Conservation (phyloP, 2,888 invertebrate genomes). For the Meloe dianella region DNA sequence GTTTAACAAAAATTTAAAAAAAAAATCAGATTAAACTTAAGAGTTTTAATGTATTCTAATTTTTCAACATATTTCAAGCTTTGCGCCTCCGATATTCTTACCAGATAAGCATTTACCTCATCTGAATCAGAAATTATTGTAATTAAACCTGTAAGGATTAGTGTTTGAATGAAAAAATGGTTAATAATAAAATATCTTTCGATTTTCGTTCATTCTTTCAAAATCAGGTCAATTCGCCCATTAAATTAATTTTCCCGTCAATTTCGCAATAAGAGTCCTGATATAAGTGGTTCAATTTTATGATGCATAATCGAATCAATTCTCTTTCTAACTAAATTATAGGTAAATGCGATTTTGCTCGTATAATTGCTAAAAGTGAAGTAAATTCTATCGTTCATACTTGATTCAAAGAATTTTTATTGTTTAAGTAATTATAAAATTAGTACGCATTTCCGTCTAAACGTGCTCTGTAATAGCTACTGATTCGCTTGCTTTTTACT, state of each 20-base stretch:
- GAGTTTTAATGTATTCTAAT: slow-evolving; percentile 1
- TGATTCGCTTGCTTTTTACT: slow-evolving; percentile 32
- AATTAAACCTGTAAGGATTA: background rate
- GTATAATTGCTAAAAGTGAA: slow-evolving; percentile 11
- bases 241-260: slow-evolving; percentile 14
- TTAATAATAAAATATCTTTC: background rate
- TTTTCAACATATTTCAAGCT: background rate
- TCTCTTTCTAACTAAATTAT: slow-evolving; percentile 18
- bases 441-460: slow-evolving; percentile 15
- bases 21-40: background rate
- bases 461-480: slow-evolving; percentile 31
- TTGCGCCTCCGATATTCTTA: background rate
- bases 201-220: background rate
- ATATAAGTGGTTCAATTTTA: background rate
- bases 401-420: slow-evolving; percentile 25
- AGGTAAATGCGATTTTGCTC: slow-evolving; percentile 14
- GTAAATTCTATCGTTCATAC: background rate
- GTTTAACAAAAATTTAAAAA: background rate
- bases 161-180: background rate
- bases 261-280: slow-evolving; percentile 1
- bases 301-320: slow-evolving; percentile 20
- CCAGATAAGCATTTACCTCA: background rate
- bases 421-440: slow-evolving; percentile 33
- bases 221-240: background rate
- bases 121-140: background rate